A percentile compares a stretch with the other conserved stretches of the same genome.
phyloP scores from a whole-genome alignment of 2,113 vertebrate genomes.

The Apaloderma vittatum region DNA sequence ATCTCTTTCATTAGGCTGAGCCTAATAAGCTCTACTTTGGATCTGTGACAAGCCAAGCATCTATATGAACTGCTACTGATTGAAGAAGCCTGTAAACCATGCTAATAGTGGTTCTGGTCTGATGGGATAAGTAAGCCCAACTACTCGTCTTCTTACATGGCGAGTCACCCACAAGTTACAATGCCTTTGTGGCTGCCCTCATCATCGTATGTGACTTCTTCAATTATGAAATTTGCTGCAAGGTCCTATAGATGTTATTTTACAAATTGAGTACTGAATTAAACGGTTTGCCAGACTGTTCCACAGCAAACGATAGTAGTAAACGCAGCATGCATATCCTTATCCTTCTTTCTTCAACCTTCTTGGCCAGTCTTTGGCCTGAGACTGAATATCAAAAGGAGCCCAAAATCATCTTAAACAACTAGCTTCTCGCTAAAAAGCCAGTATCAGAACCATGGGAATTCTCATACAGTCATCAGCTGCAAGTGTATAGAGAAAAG shows the following conservation, averaged over 20 bases:
- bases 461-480: not conserved
- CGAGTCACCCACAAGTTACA: not conserved
- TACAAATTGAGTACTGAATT: not conserved
- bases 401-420: not conserved
- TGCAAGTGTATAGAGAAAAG: not conserved
- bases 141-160: not conserved
- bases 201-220: not conserved
- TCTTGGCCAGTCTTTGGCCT: not conserved
- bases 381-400: not conserved
- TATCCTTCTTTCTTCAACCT: not conserved
- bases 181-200: not conserved
- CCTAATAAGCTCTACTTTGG: not conserved
- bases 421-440: not conserved
- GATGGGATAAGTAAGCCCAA: not conserved
- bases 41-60: not conserved
- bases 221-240: not conserved
- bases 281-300: not conserved
- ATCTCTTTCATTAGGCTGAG: not conserved
- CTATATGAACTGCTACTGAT: not conserved
- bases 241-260: not conserved
- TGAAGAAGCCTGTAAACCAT: not conserved
- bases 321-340: not conserved
- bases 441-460: not conserved
- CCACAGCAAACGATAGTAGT: not conserved
- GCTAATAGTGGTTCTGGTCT: not conserved